Evolutionary conservation across 2,797 vertebrate species (phyloP).

Genomic region (Siniperca obscura): DNA sequence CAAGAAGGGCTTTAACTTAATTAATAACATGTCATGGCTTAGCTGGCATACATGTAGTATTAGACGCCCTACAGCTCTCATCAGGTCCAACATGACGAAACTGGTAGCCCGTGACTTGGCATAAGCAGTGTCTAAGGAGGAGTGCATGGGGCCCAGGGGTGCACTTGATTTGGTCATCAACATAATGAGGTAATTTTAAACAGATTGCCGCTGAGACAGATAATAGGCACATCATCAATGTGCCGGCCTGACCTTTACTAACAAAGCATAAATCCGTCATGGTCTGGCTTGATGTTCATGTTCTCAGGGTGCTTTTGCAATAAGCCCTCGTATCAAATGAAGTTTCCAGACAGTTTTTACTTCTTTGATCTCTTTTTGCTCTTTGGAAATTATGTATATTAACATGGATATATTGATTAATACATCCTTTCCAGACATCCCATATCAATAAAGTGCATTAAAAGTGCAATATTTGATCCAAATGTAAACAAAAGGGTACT

Average conservation of each 20-base stretch:
- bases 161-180: constrained; percentile 84
- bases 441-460: neutral
- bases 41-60: constrained; percentile 65
- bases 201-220: constrained; percentile 83
- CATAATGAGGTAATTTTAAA: constrained; percentile 87
- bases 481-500: neutral
- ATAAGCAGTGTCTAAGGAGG: constrained; percentile 79
- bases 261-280: constrained; percentile 76
- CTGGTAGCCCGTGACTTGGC: constrained; percentile 72
- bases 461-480: neutral
- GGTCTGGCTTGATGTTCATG: constrained; percentile 46
- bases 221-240: constrained; percentile 82
- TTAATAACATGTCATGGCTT: constrained; percentile 74
- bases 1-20: constrained; percentile 69
- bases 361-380: constrained; percentile 22
- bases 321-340: constrained; percentile 37
- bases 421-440: neutral
- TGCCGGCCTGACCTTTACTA: constrained; percentile 80
- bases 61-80: constrained; percentile 59
- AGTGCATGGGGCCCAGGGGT: constrained; percentile 77
- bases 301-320: constrained; percentile 37
- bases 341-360: constrained; percentile 33
- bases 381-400: neutral
- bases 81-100: constrained; percentile 64
- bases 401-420: constrained; percentile 26